Evolutionary conservation across 2,888 invertebrate species (phyloP), one percentile per base, ranked within the genome.

Genomic region (Nebria brevicollis): DNA sequence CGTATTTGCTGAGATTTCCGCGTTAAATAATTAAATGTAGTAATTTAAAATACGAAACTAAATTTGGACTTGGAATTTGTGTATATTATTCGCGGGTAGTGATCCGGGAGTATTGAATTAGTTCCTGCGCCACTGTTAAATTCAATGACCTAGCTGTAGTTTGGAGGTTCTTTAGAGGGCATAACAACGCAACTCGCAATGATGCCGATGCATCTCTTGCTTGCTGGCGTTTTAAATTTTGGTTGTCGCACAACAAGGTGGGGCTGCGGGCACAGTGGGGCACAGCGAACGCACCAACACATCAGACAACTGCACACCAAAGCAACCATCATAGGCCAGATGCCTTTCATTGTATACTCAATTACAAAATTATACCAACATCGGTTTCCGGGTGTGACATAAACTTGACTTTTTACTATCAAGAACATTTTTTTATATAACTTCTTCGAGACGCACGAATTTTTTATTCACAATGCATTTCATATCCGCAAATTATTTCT

Each of bases 101-200:
- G 1, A 34, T 5, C 34, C 54, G 6, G 54, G 20, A 20, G 20
- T 2, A 6, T 54, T 54, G 54, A 8, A 13, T 54, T 54, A 11
- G 54, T 54, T 13, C 54, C 54, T 54, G 54, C 54, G 54, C 54
- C 54, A 54, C 54, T 54, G 54, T 54, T 54, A 85, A 88, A 89
- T 89, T 89, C 90, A 89, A 89, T 89, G 89, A 90, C 90, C 89
- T 88, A 89, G 87, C 88, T 54, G 74, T 78, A 66, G 88, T 85
- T 87, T 89, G 87, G 89, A 90, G 90, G 90, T 87, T 88, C 87
- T 89, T 88, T 88, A 87, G 89, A 90, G 90, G 89, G 88, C 89
- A 89, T 87, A 87, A 72, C 72, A 66, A 76, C 66, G 15, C 83
- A 83, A 82, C 84, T 66, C 81, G 72, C 73, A 70, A 34, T 70